Conservation (phyloP, 2,113 vertebrate genomes). For the Oryzias javanicus region DNA sequence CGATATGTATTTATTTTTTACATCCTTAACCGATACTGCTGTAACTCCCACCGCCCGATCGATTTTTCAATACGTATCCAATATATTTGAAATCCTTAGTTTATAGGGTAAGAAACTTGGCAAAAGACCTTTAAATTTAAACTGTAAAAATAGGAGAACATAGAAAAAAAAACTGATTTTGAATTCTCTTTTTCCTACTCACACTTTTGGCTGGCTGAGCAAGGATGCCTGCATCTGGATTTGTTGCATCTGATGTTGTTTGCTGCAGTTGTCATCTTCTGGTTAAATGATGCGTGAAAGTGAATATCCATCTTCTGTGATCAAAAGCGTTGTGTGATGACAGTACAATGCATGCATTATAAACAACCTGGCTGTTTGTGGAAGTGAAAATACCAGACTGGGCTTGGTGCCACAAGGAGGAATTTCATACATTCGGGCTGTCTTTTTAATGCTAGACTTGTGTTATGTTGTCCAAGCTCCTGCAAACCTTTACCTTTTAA, state of each 20-base stretch:
- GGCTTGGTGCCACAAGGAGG: conserved; percentile 12
- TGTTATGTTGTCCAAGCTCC: conserved; percentile 13
- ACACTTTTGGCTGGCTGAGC: conserved; percentile 11
- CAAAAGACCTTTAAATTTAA: conserved; percentile 7
- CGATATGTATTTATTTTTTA: too few relatives aligned
- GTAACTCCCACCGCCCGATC: too few relatives aligned
- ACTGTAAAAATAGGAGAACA: not conserved
- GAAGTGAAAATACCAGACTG: conserved; percentile 29
- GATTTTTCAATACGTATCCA: too few relatives aligned
- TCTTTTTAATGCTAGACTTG: conserved; percentile 14
- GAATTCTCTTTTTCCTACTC: conserved; percentile 5
- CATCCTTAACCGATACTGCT: too few relatives aligned
- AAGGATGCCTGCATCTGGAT: conserved; percentile 33
- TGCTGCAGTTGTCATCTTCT: conserved; percentile 63
- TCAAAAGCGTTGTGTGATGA: conserved; percentile 60
- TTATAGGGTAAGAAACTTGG: not conserved
- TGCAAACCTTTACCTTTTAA: not conserved
- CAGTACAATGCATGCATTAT: conserved; percentile 52
- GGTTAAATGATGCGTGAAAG: conserved; percentile 72
- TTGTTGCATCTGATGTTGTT: conserved; percentile 52
- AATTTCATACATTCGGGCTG: not conserved
- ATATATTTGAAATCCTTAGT: too few relatives aligned
- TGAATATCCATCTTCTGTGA: conserved; percentile 73
- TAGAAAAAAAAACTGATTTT: conserved; percentile 5
- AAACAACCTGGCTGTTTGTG: conserved; percentile 50